Base-by-base conservation (phyloP, 2,113 vertebrate genomes). In the Lucifuga dentata region DNA sequence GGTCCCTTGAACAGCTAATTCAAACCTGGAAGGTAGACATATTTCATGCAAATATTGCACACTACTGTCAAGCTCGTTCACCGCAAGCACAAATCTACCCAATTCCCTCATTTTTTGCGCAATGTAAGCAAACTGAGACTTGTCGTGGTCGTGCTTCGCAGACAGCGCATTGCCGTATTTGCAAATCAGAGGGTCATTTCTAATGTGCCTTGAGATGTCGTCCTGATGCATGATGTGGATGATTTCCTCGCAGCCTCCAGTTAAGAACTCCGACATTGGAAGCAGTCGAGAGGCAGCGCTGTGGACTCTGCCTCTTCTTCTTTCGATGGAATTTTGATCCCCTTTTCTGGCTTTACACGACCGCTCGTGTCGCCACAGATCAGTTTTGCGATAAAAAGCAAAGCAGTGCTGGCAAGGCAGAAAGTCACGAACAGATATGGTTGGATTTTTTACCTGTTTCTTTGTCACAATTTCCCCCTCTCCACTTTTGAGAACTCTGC, bases 191-290 rank as follows among this genome's bases (percentile, higher is more conserved):
- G 86, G 84, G 51, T 91, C 90, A 1, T 85, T 86, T 67, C 78
- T 72, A 19, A 91, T 78, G 33, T 86, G 89, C 11, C 59, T 78
- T 0, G 86, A 83, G 17, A 91, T 80, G 10, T 90, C 82, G 61
- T 91, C 90, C 65, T 91, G 89, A 73, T 90, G 81, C 90, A 91
- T 90, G n/a, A 86, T 85, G 33, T 83, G 68, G 15, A 91, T 81
- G 24, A 91, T 90, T 71, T 91, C 90, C 29, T 84, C 79, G 13
- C 88, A 90, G 24, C 74, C 80, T 69, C 72, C 88, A 1, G 82
- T 84, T 59, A 89, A 41, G 26, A 85, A 86, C 61, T 88, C 86
- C 0, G 87, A 79, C 67, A 72, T 48, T 15, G 88, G 88, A 58
- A 78, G 79, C 2, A 87, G 48, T 12, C 36, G 41, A 5, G 83